Evolutionary conservation across 2,797 vertebrate genomes (phyloP).

Genomic region (Argya squamiceps): DNA sequence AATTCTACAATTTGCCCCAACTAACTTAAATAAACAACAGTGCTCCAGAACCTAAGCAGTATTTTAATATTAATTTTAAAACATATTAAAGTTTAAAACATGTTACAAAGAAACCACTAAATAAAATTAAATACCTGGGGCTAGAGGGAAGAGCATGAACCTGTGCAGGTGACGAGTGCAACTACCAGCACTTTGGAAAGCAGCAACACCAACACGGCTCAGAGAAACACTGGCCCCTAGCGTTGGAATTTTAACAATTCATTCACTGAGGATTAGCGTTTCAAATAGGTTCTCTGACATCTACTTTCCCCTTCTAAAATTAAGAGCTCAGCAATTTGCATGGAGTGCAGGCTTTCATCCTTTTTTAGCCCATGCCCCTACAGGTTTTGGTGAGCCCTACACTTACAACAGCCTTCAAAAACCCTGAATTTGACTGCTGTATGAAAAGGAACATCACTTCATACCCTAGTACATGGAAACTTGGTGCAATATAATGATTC

Average conservation of each 20-base stretch:
- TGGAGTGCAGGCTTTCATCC: not conserved
- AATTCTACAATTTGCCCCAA: not conserved
- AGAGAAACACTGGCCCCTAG: slow-evolving; percentile 10
- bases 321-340: not conserved
- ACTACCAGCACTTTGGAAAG: not conserved
- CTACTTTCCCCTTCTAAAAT: not conserved
- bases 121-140: not conserved
- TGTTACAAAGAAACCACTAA: not conserved
- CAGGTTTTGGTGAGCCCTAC: not conserved
- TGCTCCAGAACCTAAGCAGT: not conserved
- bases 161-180: accelerated
- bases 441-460: not conserved
- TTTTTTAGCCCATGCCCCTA: not conserved
- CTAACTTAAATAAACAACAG: not conserved
- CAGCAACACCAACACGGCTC: not conserved
- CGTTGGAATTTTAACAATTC: not conserved
- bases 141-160: not conserved
- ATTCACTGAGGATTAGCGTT: accelerated
- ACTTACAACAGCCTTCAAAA: not conserved
- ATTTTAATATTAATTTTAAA: not conserved
- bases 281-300: not conserved
- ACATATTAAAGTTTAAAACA: accelerated
- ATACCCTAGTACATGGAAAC: accelerated
- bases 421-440: not conserved
- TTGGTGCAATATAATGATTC: accelerated